Evolutionary conservation across 2,113 vertebrate species (phyloP).

Genomic region (Dinomys branickii): DNA sequence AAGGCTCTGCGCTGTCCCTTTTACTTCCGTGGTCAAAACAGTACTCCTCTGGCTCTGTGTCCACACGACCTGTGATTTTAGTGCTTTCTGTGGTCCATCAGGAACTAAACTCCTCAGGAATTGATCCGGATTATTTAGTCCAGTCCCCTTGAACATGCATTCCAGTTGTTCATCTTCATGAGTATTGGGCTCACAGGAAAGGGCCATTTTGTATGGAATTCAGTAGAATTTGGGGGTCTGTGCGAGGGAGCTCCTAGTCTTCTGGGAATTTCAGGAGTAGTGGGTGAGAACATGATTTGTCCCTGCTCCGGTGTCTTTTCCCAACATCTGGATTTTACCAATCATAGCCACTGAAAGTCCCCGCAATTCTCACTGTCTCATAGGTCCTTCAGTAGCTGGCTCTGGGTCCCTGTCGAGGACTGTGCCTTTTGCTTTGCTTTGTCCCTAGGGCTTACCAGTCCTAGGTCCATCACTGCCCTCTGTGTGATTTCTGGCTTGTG

Average conservation of each 20-base stretch:
- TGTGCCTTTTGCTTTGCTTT: not conserved
- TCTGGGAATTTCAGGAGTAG: not conserved
- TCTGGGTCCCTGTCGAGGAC: not conserved
- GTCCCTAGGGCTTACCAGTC: not conserved
- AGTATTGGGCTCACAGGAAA: not conserved
- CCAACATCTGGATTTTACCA: not conserved
- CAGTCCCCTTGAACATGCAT: not conserved
- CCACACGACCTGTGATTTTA: not conserved
- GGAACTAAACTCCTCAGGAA: not conserved
- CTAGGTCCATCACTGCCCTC: not conserved
- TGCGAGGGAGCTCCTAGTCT: not conserved
- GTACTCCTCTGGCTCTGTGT: not conserved
- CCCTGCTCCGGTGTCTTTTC: not conserved
- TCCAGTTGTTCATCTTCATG: not conserved
- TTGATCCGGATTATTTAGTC: not conserved
- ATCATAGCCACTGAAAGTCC: not conserved
- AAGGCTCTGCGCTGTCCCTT: not conserved
- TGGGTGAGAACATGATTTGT: not conserved
- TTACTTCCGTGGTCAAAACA: not conserved
- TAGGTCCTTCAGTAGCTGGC: not conserved
- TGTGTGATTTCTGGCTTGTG: not conserved
- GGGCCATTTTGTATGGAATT: not conserved
- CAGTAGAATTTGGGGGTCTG: not conserved
- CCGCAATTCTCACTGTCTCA: not conserved
- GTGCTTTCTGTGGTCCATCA: not conserved